Percentiles rank a stretch among this genome's conserved stretches.
phyloP scores from a whole-genome alignment of 2,888 invertebrate species.

The Harpalus rubripes region DNA sequence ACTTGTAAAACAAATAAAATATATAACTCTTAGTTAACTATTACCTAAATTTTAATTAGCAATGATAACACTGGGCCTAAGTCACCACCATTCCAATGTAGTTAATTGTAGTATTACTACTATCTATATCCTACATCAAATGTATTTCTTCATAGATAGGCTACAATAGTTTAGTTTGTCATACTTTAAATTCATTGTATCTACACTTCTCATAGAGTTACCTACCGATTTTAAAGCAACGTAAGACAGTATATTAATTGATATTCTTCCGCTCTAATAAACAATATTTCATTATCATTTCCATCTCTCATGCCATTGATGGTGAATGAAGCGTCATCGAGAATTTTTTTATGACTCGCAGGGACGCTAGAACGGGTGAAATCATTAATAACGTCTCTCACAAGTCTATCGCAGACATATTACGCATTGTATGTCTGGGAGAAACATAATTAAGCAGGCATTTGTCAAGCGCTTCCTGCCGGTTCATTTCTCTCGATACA shows the following conservation, averaged over 20 bases:
- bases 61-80: no score
- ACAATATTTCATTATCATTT: background rate
- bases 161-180: no score
- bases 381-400: constrained; percentile 43
- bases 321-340: background rate
- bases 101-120: no score
- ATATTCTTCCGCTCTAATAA: background rate
- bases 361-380: constrained; percentile 19
- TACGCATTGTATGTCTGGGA: constrained; percentile 73
- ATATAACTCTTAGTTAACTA: no score
- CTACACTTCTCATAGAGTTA: background rate
- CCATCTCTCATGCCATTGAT: background rate
- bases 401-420: constrained; percentile 58
- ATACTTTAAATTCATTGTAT: no score
- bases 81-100: no score
- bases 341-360: constrained; percentile 6
- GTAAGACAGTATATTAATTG: background rate
- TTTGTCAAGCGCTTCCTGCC: constrained; percentile 77
- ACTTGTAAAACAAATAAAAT: no score
- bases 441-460: constrained; percentile 77
- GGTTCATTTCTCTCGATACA: constrained; percentile 58
- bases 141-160: no score
- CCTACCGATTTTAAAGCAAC: background rate
- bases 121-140: no score
- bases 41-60: no score